These are phyloP conservation scores for Opisthograptis luteolata DNA, from an alignment of 2,888 invertebrate genomes.

Conservation along the genomic window DNA sequence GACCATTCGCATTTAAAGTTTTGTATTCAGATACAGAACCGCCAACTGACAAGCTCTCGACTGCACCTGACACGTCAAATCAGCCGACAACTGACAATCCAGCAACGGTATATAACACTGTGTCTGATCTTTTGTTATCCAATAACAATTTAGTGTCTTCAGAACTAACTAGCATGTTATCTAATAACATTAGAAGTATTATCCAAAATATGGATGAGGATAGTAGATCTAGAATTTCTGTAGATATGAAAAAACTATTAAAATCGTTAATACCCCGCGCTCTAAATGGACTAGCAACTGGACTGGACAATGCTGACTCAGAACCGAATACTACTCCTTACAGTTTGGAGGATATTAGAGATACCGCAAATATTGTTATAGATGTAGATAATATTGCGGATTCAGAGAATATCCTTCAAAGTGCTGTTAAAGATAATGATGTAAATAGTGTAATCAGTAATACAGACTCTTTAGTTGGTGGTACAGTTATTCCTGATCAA, in stretches of 20 bases:
- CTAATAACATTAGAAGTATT: conserved; percentile 76
- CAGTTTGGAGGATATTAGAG: conserved; percentile 78
- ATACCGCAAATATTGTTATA: conserved; percentile 72
- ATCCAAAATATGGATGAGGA: conserved; percentile 75
- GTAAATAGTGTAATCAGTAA: conserved; percentile 66
- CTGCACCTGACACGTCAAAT: conserved; percentile 66
- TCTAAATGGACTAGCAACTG: conserved; percentile 63
- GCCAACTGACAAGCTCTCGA: conserved; percentile 71
- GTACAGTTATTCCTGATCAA: conserved; percentile 43
- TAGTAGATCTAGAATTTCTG: conserved; percentile 75
- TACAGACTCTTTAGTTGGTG: conserved; percentile 44
- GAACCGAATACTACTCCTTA: conserved; percentile 75
- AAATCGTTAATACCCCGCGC: conserved; percentile 79
- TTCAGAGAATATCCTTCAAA: conserved; percentile 65
- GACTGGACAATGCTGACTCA: conserved; percentile 63
- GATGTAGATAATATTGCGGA: conserved; percentile 49
- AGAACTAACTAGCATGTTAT: conserved; percentile 82
- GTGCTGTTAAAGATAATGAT: conserved; percentile 52
- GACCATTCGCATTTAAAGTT: conserved; percentile 79
- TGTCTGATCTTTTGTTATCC: conserved; percentile 77
- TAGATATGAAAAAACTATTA: conserved; percentile 80
- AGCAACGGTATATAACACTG: conserved; percentile 79
- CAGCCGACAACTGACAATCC: conserved; percentile 73
- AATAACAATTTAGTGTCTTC: conserved; percentile 78
- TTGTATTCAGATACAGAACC: conserved; percentile 76